Percentiles rank a stretch among this genome's conserved stretches.
Conservation (phyloP, 2,888 invertebrate genomes). For the Leptinotarsa haldemani region DNA sequence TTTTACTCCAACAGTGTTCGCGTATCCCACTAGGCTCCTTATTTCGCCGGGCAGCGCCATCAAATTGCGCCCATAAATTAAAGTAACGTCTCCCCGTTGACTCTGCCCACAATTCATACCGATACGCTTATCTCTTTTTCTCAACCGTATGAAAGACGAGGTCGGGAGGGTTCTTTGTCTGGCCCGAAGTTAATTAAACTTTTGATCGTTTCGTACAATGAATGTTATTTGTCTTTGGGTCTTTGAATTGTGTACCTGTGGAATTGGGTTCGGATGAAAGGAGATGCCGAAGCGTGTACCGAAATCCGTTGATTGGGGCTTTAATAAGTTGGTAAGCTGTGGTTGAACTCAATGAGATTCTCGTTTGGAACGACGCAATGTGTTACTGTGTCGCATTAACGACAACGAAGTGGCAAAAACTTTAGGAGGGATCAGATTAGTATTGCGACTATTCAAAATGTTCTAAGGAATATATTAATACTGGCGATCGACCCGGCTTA, state of each 20-base stretch:
- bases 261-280: conserved; percentile 30
- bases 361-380: too few species aligned
- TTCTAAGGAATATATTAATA: too few species aligned
- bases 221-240: conserved; percentile 57
- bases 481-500: too few species aligned
- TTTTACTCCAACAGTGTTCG: conserved; percentile 60
- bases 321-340: conserved; percentile 4
- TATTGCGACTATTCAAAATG: too few species aligned
- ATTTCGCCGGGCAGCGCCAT: conserved; percentile 62
- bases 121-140: conserved; percentile 60
- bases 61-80: conserved; percentile 65
- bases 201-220: conserved; percentile 61
- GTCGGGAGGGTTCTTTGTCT: conserved; percentile 51
- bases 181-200: conserved; percentile 62
- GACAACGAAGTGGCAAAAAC: too few species aligned
- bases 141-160: conserved; percentile 44
- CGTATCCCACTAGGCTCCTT: conserved; percentile 61
- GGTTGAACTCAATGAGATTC: not conserved
- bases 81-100: conserved; percentile 63
- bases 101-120: conserved; percentile 63
- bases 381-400: too few species aligned
- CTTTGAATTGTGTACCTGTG: conserved; percentile 47
- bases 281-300: not conserved
- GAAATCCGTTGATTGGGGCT: conserved; percentile 13
- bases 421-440: too few species aligned